These are phyloP conservation scores for Heptranchias perlo DNA, from an alignment of 2,113 vertebrate species.

Conservation along the genomic window DNA sequence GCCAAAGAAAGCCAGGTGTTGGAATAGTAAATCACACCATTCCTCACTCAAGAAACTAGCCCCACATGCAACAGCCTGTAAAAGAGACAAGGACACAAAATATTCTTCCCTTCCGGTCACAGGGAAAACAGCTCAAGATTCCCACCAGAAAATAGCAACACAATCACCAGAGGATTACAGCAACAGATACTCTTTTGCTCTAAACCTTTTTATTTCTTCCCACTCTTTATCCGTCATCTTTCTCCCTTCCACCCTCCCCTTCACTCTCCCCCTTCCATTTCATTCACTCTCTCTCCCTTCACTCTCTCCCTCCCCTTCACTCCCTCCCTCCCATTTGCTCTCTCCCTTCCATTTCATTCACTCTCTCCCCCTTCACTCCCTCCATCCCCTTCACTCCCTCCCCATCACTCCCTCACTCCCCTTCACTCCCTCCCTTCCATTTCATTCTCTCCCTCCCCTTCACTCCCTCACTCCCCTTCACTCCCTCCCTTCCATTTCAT, in stretches of 20 bases:
- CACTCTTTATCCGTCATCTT: neutral
- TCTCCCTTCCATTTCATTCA: neutral
- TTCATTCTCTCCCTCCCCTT: slow-evolving; percentile 39
- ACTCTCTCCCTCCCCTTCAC: slow-evolving; percentile 33
- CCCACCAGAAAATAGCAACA: neutral
- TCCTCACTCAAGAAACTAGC: neutral
- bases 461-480: neutral
- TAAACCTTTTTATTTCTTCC: neutral
- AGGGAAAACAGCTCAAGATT: neutral
- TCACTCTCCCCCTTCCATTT: neutral
- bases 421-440: slow-evolving; percentile 18
- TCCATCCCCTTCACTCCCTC: neutral
- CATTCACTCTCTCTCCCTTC: slow-evolving; percentile 8
- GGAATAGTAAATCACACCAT: slow-evolving; percentile 1
- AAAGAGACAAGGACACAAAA: neutral
- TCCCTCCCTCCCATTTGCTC: neutral
- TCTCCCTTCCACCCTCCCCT: neutral
- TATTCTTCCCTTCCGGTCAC: too few species aligned
- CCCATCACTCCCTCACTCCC: slow-evolving; percentile 17
- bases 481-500: neutral
- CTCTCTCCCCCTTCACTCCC: neutral
- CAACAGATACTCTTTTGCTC: neutral
- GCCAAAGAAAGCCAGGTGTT: neutral
- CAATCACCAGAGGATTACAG: neutral
- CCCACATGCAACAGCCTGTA: neutral